Evolutionary conservation across 2,888 invertebrate genomes (phyloP).

Genomic region (Heliconius hortense): DNA sequence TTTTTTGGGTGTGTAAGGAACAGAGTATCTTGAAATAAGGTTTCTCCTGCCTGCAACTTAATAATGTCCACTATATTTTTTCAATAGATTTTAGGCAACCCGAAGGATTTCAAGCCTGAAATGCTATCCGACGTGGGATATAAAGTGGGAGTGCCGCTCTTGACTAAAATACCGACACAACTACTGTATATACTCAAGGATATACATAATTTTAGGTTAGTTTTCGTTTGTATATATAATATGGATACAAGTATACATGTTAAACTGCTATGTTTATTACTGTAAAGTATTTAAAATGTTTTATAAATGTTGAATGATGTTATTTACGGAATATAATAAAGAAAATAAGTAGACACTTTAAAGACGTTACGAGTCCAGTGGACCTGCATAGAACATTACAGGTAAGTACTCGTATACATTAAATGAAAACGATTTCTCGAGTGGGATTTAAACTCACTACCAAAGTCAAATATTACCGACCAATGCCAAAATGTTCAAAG

Average conservation of each 20-base stretch:
- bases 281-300: neutral
- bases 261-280: neutral
- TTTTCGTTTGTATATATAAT: neutral
- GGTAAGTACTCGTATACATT: too few species aligned
- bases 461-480: too few species aligned
- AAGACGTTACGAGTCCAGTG: too few species aligned
- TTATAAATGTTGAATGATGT: neutral
- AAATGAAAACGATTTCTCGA: too few species aligned
- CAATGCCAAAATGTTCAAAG: neutral
- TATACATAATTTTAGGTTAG: constrained; percentile 67
- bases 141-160: constrained; percentile 62
- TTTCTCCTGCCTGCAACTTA: too few species aligned
- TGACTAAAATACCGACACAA: constrained; percentile 67
- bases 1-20: too few species aligned
- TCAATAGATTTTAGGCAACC: constrained; percentile 56
- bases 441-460: too few species aligned
- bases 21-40: too few species aligned
- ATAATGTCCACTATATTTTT: neutral
- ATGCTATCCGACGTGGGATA: constrained; percentile 58
- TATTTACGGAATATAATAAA: too few species aligned
- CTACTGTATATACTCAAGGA: constrained; percentile 61
- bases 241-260: neutral
- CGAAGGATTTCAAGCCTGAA: constrained; percentile 55
- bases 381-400: too few species aligned
- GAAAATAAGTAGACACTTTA: too few species aligned